Evolutionary conservation across 2,113 vertebrate genomes (phyloP).

Genomic region (Halcyon senegalensis): DNA sequence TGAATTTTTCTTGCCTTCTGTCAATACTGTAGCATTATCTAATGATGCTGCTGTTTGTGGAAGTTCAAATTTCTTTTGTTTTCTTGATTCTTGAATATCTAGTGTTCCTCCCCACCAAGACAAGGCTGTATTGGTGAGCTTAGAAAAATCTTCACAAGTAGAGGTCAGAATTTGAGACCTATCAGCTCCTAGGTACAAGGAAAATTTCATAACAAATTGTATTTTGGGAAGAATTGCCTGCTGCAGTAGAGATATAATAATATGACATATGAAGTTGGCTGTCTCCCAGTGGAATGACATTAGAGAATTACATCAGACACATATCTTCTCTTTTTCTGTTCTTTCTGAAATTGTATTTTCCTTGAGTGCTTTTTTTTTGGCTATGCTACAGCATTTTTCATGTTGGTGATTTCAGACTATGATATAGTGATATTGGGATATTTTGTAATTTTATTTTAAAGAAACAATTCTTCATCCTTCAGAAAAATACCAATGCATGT

Average conservation of each 20-base stretch:
- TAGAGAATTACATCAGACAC: constrained; percentile 34
- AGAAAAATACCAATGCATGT: neutral
- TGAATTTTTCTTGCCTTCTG: neutral
- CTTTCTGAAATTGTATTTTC: constrained; percentile 31
- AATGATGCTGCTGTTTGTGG: neutral
- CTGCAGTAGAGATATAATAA: constrained; percentile 16
- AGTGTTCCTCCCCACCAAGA: neutral
- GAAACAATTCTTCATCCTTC: neutral
- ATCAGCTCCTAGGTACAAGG: neutral
- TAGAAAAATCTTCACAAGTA: neutral
- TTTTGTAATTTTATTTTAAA: constrained; percentile 10
- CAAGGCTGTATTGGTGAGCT: neutral
- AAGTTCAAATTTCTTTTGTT: neutral
- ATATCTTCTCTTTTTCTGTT: constrained; percentile 16
- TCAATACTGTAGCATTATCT: neutral
- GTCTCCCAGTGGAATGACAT: constrained; percentile 9
- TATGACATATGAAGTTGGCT: neutral
- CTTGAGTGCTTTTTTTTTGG: neutral
- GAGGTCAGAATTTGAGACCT: neutral
- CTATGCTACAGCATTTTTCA: neutral
- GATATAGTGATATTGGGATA: neutral
- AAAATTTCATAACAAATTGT: neutral
- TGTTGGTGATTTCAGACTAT: neutral
- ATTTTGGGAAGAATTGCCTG: neutral
- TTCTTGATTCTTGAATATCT: neutral